Evolutionary conservation across 2,113 vertebrate genomes (phyloP).

Genomic region (Sakesphorus luctuosus): DNA sequence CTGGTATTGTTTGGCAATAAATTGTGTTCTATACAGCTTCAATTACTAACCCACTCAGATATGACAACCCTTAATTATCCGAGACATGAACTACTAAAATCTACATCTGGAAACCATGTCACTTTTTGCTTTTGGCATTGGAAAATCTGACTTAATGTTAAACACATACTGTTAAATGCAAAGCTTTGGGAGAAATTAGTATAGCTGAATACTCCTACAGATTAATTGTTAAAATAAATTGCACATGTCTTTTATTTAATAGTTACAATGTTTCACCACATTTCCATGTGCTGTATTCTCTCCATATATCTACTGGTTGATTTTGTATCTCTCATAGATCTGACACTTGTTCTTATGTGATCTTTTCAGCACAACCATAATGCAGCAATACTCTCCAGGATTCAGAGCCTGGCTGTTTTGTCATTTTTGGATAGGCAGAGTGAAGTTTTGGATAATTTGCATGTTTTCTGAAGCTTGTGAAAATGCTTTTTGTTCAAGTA

Average conservation of each 20-base stretch:
- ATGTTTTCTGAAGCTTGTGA: neutral
- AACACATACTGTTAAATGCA: conserved; percentile 41
- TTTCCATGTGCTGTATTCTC: neutral
- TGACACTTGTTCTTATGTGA: neutral
- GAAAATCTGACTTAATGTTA: conserved; percentile 50
- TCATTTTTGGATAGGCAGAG: neutral
- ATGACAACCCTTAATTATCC: conserved; percentile 68
- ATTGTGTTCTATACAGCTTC: conserved; percentile 50
- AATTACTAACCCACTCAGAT: conserved; percentile 56
- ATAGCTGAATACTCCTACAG: neutral
- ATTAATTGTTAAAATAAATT: conserved; percentile 33
- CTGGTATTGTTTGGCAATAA: conserved; percentile 64
- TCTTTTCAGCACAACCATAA: neutral
- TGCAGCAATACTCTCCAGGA: neutral
- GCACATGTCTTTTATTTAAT: conserved; percentile 15
- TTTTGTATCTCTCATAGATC: neutral
- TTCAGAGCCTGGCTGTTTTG: neutral
- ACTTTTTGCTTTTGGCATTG: conserved; percentile 60
- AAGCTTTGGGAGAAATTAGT: conserved; percentile 35
- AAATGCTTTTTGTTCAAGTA: neutral
- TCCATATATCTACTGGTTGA: neutral
- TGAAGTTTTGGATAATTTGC: neutral
- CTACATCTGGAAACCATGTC: conserved; percentile 71
- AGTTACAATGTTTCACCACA: neutral
- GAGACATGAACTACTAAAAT: conserved; percentile 62